Evolutionary conservation across 2,113 vertebrate species (phyloP).

Genomic region (Bucco capensis): DNA sequence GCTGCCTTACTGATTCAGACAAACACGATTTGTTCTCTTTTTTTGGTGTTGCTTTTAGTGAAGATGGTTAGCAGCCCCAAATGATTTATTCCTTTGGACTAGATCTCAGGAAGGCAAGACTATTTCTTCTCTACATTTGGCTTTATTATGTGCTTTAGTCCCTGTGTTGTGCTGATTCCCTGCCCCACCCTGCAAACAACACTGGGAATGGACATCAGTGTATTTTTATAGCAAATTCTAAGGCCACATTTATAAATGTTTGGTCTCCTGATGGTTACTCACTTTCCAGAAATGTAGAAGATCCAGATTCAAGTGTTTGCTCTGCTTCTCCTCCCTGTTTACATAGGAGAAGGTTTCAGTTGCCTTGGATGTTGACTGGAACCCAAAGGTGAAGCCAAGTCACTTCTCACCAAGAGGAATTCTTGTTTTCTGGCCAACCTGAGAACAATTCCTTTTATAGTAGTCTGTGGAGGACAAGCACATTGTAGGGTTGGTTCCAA

Average conservation of each 20-base stretch:
- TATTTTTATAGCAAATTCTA: not conserved
- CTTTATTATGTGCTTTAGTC: not conserved
- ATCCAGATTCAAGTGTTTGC: conserved; percentile 35
- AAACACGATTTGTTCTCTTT: not conserved
- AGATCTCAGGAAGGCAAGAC: not conserved
- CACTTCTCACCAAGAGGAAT: conserved; percentile 46
- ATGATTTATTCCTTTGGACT: not conserved
- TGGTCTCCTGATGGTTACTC: not conserved
- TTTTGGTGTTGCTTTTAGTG: not conserved
- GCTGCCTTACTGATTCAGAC: not conserved
- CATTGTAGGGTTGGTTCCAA: not conserved
- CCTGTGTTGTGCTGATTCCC: not conserved
- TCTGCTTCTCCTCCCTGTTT: conserved; percentile 43
- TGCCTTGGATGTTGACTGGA: conserved; percentile 24
- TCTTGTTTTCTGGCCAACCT: conserved; percentile 55
- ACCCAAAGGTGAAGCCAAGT: conserved; percentile 61
- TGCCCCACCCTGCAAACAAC: not conserved
- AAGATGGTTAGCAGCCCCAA: not conserved
- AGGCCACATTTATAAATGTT: not conserved
- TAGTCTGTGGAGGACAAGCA: conserved; percentile 7
- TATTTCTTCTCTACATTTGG: not conserved
- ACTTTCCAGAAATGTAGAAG: conserved; percentile 10
- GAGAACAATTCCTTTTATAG: conserved; percentile 62
- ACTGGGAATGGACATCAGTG: conserved; percentile 23
- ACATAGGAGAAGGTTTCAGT: conserved; percentile 27